Base-by-base conservation (phyloP, 2,797 vertebrate species). In the Eospalax fontanierii region DNA sequence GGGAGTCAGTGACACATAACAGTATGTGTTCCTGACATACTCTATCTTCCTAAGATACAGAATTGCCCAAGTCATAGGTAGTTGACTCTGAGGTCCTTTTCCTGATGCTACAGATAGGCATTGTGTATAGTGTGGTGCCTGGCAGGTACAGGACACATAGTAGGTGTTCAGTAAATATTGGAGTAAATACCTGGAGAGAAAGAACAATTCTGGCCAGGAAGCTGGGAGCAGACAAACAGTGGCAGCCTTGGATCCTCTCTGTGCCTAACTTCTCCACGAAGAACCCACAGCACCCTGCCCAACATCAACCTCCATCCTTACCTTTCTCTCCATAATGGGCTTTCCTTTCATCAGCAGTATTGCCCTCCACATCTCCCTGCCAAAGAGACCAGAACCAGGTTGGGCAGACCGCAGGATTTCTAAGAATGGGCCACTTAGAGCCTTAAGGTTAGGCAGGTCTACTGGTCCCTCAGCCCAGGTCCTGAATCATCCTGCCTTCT, bases 301-400 rank as follows among this genome's bases (percentile, higher is more conserved):
- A 43, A 15, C 18, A 21, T 63, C 38, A 33, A 22, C 43, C 71
- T 57, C 59, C 1, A 0, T 54, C 57, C 79, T 61, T 96, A 97
- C 97, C 97, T 96, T 95, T 46, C 21, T 46, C 65, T 89, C 74
- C 50, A 7, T 92, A 76, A 63, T 3, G 22, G 65, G 74, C 84
- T 86, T 88, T 83, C 68, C 68, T 54, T 71, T 84, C 76, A 57
- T 92, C 71, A 74, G 94, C 33, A 26, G 46, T 2, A 0, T 6
- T 16, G 79, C n/a, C 50, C 11, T 75, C 24, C 0, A 4, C 26
- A 19, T 90, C 70, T 30, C 26, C 87, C 97, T 97, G 95, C 59
- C 26, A 79, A n/a, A 95, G 95, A 97, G 80, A 96, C 68, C 65
- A 93, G 88, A 94, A 50, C 2, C 50, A 76, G 24, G 63, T 15